Conservation (phyloP, 2,888 invertebrate species). For the Rosalia funebris region DNA sequence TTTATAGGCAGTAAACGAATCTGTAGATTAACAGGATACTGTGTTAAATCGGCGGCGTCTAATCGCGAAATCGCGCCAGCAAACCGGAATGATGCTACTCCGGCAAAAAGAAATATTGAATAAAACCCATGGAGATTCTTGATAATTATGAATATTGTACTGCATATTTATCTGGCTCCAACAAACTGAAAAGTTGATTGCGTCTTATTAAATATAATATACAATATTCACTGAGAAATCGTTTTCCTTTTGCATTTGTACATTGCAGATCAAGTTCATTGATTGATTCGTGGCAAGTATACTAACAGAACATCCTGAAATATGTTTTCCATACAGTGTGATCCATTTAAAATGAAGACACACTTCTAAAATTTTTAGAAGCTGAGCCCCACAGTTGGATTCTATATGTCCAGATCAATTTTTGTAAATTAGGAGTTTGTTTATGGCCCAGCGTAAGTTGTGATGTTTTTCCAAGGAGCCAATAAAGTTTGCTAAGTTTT, state of each 20-base stretch:
- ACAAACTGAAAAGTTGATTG: slow-evolving; percentile 43
- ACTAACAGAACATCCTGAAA: too few species aligned
- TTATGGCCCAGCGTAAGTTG: too few species aligned
- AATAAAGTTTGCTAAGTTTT: too few species aligned
- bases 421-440: too few species aligned
- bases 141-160: slow-evolving; percentile 43
- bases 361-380: too few species aligned
- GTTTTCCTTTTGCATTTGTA: slow-evolving; percentile 19
- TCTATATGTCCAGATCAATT: too few species aligned
- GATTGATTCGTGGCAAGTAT: too few species aligned
- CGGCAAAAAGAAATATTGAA: slow-evolving; percentile 29
- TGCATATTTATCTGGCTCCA: slow-evolving; percentile 38
- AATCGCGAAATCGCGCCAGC: slow-evolving; percentile 25
- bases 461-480: too few species aligned
- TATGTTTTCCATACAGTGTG: too few species aligned
- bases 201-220: slow-evolving; percentile 40
- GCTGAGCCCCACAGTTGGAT: too few species aligned
- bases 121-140: slow-evolving; percentile 40
- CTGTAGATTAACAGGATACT: slow-evolving; percentile 28
- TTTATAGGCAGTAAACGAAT: slow-evolving; percentile 37
- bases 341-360: too few species aligned
- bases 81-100: slow-evolving; percentile 38
- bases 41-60: slow-evolving; percentile 29
- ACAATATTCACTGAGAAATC: slow-evolving; percentile 33
- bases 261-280: slow-evolving; percentile 17